Evolutionary conservation across 2,113 vertebrate genomes (phyloP).

Genomic region (Illadopsis cleaveri): DNA sequence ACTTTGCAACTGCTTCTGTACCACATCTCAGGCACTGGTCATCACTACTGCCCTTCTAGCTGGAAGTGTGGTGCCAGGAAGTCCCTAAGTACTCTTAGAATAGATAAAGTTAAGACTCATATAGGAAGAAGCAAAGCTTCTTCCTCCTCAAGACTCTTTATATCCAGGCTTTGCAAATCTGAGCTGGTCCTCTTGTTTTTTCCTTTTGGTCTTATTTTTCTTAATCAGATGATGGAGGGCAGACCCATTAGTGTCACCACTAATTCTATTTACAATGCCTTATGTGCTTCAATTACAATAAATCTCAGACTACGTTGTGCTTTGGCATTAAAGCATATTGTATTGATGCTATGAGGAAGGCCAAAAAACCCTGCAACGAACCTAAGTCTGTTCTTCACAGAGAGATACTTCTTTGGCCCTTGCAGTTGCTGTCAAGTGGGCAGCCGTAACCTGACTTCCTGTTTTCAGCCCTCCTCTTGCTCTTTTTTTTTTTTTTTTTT

Average conservation of each 20-base stretch:
- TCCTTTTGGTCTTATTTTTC: neutral
- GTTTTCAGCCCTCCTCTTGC: neutral
- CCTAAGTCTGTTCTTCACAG: neutral
- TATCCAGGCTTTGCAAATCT: neutral
- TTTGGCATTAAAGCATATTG: neutral
- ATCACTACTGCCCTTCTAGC: neutral
- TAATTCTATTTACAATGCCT: neutral
- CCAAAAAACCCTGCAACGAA: rapidly evolving
- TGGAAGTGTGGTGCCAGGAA: neutral
- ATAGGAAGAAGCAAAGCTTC: neutral
- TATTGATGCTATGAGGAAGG: neutral
- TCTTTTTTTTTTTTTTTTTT: too few species aligned
- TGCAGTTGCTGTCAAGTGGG: neutral
- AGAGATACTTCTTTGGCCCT: neutral
- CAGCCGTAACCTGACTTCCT: neutral
- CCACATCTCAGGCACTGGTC: neutral
- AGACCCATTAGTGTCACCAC: neutral
- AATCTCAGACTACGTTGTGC: neutral
- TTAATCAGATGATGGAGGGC: neutral
- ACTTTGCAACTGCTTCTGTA: neutral
- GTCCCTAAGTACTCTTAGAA: neutral
- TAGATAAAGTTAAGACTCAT: neutral
- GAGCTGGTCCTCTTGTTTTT: neutral
- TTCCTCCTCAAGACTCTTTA: neutral
- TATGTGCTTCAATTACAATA: neutral